Evolutionary conservation across 2,113 vertebrate species (phyloP), one percentile per base, ranked within the genome.

Genomic region (Podarcis raffonei): DNA sequence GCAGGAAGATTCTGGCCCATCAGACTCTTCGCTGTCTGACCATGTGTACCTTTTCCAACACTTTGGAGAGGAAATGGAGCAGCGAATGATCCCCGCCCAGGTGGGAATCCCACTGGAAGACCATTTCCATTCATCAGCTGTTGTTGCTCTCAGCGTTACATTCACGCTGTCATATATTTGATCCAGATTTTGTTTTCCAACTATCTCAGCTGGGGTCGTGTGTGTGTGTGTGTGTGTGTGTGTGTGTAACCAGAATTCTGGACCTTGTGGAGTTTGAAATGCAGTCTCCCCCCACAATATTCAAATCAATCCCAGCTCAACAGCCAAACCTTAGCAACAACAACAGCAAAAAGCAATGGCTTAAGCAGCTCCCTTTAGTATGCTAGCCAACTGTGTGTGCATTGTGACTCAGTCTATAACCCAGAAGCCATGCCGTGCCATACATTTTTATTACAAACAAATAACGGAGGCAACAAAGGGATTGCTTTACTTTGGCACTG

Each of bases 51-150:
- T 91, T 84, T 80, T 76, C 92, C 71, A 81, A 95, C 87, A 93
- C 92, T 92, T 93, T 87, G 90, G 91, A 94, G 81, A 92, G 94
- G 93, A 94, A 94, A 87, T 85, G 42, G 75, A 93, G 87, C 90
- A 92, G 85, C 84, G 37, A 35, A 81, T 92, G 72, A 68, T 91
- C 91, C 88, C 86, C 83, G 83, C 93, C 93, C 94, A 95, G 94
- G 95, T 94, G 91, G 84, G 87, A 80, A 87, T 92, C 91, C 35
- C 85, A 95, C 91, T 93, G 93, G 93, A 94, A 96, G 91, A 91
- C 75, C 71, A n/a, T 81, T 84, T 90, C 91, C 91, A 83, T 86
- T 94, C 93, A 95, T 90, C 81, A 87, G 80, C 84, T 93, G 88
- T 93, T 81, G 88, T 81, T 91, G 87, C 83, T 89, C 83, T 92